These are phyloP conservation scores for Drosophila multiciliata DNA, from an alignment of 2,888 invertebrate species.

Conservation along the genomic window DNA sequence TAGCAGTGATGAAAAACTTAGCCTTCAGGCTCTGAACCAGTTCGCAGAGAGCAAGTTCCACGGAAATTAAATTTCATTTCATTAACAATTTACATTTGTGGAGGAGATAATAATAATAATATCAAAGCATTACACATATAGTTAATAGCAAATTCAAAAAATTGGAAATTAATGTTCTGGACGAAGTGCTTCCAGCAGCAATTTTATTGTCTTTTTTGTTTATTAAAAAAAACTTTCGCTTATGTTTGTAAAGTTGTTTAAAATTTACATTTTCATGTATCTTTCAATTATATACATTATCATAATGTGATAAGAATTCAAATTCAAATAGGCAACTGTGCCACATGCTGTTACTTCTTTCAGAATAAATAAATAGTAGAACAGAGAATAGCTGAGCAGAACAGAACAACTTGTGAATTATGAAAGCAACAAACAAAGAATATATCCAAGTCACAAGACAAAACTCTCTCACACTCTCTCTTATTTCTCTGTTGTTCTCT, in stretches of 20 bases:
- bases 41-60: conserved; percentile 23
- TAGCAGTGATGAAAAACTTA: conserved; percentile 17
- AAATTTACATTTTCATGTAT: background rate
- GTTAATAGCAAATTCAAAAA: background rate
- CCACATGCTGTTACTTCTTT: background rate
- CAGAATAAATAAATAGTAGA: background rate
- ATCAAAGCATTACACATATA: background rate
- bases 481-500: background rate
- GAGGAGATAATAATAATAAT: background rate
- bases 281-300: background rate
- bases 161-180: background rate
- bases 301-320: background rate
- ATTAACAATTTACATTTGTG: background rate
- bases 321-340: background rate
- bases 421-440: too few relatives aligned
- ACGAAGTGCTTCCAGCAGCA: background rate
- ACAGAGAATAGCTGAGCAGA: background rate
- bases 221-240: background rate
- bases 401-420: background rate
- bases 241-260: background rate
- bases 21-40: conserved; percentile 35
- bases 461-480: background rate
- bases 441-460: conserved; percentile 24
- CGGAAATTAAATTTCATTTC: background rate
- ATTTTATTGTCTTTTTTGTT: background rate